Evolutionary conservation across 2,888 invertebrate species (phyloP).

Genomic region (Scotopteryx bipunctaria): DNA sequence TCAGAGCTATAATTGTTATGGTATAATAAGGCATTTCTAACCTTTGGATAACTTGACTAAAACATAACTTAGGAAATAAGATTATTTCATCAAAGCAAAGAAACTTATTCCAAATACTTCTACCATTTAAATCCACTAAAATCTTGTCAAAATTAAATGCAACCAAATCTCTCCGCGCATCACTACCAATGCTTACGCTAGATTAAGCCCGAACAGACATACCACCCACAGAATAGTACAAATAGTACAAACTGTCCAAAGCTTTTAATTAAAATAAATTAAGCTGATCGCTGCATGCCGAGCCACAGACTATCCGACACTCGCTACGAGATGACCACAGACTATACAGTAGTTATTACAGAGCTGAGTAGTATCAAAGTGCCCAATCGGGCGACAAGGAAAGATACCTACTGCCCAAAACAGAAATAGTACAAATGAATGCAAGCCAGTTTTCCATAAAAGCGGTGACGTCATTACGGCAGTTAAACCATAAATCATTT

Average conservation of each 20-base stretch:
- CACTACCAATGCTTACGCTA: constrained; percentile 3
- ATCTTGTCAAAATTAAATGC: too few relatives aligned
- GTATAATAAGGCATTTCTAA: too few relatives aligned
- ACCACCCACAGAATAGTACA: constrained; percentile 29
- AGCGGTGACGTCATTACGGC: too few relatives aligned
- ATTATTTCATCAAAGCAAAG: too few relatives aligned
- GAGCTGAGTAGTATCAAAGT: too few relatives aligned
- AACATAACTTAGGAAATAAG: too few relatives aligned
- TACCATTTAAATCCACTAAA: not conserved
- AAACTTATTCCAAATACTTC: too few relatives aligned
- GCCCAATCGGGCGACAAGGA: constrained; percentile 1
- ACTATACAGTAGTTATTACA: not conserved
- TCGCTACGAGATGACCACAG: not conserved
- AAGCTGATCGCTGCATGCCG: constrained; percentile 21
- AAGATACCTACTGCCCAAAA: constrained; percentile 14
- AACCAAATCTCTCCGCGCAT: not conserved
- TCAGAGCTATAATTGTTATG: too few relatives aligned
- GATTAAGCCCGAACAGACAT: constrained; percentile 12
- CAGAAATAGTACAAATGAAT: constrained; percentile 12
- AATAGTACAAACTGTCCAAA: constrained; percentile 20
- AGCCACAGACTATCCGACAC: constrained; percentile 15
- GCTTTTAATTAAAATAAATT: constrained; percentile 44
- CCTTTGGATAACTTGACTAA: too few relatives aligned
- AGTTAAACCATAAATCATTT: too few relatives aligned
- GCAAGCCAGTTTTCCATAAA: too few relatives aligned